A percentile compares a stretch with the other conserved stretches of the same genome.
Evolutionary conservation across 2,888 invertebrate genomes (phyloP).

Genomic region (Epistrophe grossulariae): DNA sequence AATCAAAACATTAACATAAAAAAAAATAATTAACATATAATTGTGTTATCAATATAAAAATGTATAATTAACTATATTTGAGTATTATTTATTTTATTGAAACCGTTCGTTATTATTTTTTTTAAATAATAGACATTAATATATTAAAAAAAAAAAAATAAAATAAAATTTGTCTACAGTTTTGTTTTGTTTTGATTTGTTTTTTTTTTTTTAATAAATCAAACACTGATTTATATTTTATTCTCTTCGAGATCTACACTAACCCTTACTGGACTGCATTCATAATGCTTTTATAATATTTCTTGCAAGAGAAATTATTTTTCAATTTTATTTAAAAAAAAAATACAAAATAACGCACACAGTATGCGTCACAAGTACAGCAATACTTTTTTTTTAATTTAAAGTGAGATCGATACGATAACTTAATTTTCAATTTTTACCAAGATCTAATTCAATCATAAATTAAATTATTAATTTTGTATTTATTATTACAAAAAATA

Average conservation of each 20-base stretch:
- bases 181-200: neutral
- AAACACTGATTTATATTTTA: slow-evolving; percentile 41
- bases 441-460: no score
- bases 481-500: no score
- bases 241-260: slow-evolving; percentile 73
- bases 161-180: slow-evolving; percentile 36
- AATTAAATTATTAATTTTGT: no score
- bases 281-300: slow-evolving; percentile 71
- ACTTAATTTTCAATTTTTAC: neutral
- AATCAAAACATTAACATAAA: slow-evolving; percentile 60
- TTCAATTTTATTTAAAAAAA: slow-evolving; percentile 27
- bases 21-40: slow-evolving; percentile 51
- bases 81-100: slow-evolving; percentile 63
- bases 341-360: slow-evolving; percentile 14
- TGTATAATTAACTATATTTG: slow-evolving; percentile 61
- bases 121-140: slow-evolving; percentile 51
- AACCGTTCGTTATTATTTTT: slow-evolving; percentile 37
- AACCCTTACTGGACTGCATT: slow-evolving; percentile 74
- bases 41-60: slow-evolving; percentile 54
- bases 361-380: slow-evolving; percentile 65
- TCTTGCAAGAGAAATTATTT: slow-evolving; percentile 37
- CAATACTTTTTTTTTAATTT: neutral
- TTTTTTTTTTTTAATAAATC: slow-evolving; percentile 28
- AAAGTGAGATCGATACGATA: slow-evolving; percentile 9
- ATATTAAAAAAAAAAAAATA: slow-evolving; percentile 25